Conservation (phyloP, 35 echinoderm and acorn worm genomes). For the Acanthaster planci region DNA sequence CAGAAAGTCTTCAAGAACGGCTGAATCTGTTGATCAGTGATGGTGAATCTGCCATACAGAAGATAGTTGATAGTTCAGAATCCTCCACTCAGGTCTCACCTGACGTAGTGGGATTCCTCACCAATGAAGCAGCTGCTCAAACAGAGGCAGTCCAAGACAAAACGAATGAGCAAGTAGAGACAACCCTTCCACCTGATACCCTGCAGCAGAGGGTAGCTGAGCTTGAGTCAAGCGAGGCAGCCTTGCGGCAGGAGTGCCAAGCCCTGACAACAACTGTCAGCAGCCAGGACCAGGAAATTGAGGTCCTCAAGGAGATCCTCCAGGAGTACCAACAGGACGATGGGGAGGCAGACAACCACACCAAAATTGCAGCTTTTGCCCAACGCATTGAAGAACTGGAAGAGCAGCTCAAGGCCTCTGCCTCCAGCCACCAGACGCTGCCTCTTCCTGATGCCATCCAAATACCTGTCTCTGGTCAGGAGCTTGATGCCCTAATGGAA, state of each 20-base stretch:
- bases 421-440: not conserved
- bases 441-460: not conserved
- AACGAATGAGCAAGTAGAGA: not conserved
- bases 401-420: not conserved
- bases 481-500: not conserved
- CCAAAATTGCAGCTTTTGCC: not conserved
- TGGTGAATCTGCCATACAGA: not conserved
- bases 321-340: slow-evolving; percentile 1
- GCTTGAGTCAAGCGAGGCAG: not conserved
- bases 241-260: not conserved
- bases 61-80: not conserved
- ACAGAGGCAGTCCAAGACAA: slow-evolving; percentile 16
- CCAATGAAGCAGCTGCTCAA: not conserved
- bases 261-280: not conserved
- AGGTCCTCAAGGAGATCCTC: not conserved
- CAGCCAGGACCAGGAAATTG: slow-evolving; percentile 21
- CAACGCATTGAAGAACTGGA: not conserved
- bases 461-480: not conserved
- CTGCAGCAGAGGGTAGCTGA: not conserved
- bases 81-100: not conserved
- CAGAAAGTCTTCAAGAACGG: not conserved
- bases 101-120: not conserved
- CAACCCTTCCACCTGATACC: not conserved
- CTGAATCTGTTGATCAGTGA: not conserved
- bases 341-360: not conserved